Evolutionary conservation across 1,140 invertebrate genomes (phyloP), one percentile per base, ranked within the genome.

Genomic region (Amphibalanus amphitrite): DNA sequence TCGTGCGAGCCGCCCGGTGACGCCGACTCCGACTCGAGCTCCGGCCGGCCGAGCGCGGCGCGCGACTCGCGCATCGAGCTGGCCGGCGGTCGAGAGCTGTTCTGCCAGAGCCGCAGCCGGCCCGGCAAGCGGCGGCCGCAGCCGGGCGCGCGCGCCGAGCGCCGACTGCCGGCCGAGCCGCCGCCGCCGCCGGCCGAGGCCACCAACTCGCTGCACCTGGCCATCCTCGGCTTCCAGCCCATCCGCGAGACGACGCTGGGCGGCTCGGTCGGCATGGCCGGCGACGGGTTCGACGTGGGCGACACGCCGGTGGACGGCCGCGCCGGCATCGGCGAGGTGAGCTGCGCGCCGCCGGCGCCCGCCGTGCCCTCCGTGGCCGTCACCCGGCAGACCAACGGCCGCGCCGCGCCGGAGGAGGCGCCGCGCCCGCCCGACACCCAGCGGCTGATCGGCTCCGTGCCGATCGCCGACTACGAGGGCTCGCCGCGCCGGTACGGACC

Each of bases 401-500:
- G 73, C 69, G 72, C 73, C 67, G 71, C 74, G 29, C 71, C 73
- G 47, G 72, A 73, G 40, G 74, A 76, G 59, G 74, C 70, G n/a
- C 73, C 75, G 59, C 73, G 73, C 59, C 73, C 73, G 13, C 71
- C 76, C 28, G 73, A 74, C 47, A 71, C 73, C 71, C 73, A 73
- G 64, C 74, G 90, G 75, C 86, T 93, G 69, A 94, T 94, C 79
- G 92, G 92, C 29, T 90, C 88, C 81, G 81, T 93, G 74, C 90
- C 90, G 23, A 93, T 93, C 76, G 90, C 90, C 47, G 90, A 95
- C 76, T 95, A 95, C 79, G 92, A 93, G 74, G 92, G 91, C 28
- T 94, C 92, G 59, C 93, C 92, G 4, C 83, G 91, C 74, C 85
- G 92, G 74, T 95, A 94, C 79, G 92, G 91, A 3, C 82, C 87